Percentiles rank a stretch among this genome's conserved stretches.
phyloP scores from a whole-genome alignment of 2,797 vertebrate genomes.

The Neosilurus hyrtlii region DNA sequence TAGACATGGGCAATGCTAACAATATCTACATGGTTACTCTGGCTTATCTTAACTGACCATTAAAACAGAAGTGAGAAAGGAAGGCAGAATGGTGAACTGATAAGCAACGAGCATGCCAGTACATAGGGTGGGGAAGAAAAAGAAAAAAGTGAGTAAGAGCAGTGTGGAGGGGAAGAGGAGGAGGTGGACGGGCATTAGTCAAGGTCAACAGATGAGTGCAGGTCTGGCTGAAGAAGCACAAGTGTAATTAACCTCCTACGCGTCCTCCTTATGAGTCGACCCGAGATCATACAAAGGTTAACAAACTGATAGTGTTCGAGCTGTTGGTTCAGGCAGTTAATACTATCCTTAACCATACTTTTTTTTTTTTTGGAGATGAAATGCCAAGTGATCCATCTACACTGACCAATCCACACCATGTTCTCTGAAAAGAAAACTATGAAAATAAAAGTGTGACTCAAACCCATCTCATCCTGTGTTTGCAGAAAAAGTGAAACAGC shows the following conservation, averaged over 20 bases:
- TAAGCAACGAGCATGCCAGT: background rate
- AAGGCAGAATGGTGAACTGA: background rate
- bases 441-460: background rate
- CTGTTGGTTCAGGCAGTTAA: background rate
- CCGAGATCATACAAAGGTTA: slow-evolving; percentile 10
- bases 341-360: background rate
- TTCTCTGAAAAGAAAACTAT: background rate
- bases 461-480: background rate
- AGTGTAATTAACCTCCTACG: slow-evolving; percentile 31
- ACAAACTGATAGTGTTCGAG: background rate
- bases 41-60: background rate
- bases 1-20: no score
- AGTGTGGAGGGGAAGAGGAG: background rate
- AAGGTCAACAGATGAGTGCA: slow-evolving; percentile 65
- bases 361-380: background rate
- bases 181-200: slow-evolving; percentile 57
- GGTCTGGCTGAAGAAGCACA: slow-evolving; percentile 47
- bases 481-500: background rate
- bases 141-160: background rate
- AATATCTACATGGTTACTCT: background rate
- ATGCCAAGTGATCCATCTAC: no score
- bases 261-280: background rate
- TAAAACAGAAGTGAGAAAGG: background rate
- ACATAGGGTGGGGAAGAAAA: background rate
- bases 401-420: background rate